phyloP scores from a whole-genome alignment of 1,140 invertebrate species.

The Musca domestica region DNA sequence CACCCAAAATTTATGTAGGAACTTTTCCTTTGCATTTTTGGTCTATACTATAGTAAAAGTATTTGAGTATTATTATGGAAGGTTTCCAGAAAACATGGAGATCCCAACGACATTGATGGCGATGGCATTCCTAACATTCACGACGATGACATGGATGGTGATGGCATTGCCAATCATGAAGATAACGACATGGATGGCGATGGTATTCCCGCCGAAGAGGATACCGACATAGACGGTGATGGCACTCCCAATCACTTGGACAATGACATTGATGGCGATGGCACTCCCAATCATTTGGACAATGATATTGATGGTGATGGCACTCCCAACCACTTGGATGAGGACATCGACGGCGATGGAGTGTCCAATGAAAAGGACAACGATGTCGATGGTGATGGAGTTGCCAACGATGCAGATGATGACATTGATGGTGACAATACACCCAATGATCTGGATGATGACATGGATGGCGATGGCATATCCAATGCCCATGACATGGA shows the following conservation, averaged over 20 bases:
- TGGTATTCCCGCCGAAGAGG: conserved; percentile 30
- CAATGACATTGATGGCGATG: conserved; percentile 30
- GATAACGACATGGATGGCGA: conserved; percentile 40
- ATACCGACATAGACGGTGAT: conserved; percentile 30
- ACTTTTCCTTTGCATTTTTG: conserved; percentile 28
- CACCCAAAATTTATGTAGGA: conserved; percentile 19
- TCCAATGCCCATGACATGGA: conserved; percentile 19
- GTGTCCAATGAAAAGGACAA: conserved; percentile 40
- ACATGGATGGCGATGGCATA: conserved; percentile 18
- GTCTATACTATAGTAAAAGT: conserved; percentile 38
- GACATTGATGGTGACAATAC: conserved; percentile 33
- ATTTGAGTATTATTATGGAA: conserved; percentile 48
- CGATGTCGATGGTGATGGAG: conserved; percentile 41
- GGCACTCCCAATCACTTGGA: conserved; percentile 25
- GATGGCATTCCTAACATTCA: conserved; percentile 44
- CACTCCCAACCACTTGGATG: conserved; percentile 31
- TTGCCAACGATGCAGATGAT: conserved; percentile 32
- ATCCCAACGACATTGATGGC: conserved; percentile 50
- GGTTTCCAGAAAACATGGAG: conserved; percentile 28
- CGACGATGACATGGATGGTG: conserved; percentile 34
- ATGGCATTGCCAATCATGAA: conserved; percentile 35
- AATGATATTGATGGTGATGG: conserved; percentile 40
- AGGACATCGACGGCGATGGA: conserved; percentile 42
- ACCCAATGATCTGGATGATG: conserved; percentile 26
- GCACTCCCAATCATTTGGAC: conserved; percentile 35